phyloP scores from a whole-genome alignment of 2,113 vertebrate genomes.

The Ictalurus furcatus region DNA sequence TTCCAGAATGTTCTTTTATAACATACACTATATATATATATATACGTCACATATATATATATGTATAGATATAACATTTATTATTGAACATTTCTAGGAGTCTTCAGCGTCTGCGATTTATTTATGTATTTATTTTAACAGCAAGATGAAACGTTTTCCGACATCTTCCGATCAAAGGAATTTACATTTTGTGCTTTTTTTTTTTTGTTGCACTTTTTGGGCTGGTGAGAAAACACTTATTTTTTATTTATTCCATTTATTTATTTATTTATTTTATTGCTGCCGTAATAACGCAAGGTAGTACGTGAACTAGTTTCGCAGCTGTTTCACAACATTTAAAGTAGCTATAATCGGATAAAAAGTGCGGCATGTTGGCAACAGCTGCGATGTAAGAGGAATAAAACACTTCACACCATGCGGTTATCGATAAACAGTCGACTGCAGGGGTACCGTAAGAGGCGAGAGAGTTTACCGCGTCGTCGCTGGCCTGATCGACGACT shows the following conservation, averaged over 20 bases:
- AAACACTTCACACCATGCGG: not conserved
- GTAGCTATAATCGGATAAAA: not conserved
- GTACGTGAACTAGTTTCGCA: not conserved
- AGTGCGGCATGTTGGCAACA: not conserved
- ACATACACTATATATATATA: not conserved
- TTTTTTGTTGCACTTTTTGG: too few species aligned
- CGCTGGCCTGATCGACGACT: not conserved
- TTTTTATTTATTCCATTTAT: too few species aligned
- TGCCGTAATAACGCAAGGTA: not conserved
- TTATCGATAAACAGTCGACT: not conserved
- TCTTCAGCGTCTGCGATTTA: too few species aligned
- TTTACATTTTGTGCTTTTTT: too few species aligned
- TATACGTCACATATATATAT: too few species aligned
- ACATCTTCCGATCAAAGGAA: too few species aligned
- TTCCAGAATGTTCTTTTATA: not conserved
- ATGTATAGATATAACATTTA: not conserved
- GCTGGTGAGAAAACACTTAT: too few species aligned
- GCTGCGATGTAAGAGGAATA: not conserved
- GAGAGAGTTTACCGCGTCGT: not conserved
- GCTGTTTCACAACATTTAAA: not conserved
- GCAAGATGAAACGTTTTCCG: too few species aligned
- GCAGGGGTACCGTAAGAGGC: not conserved
- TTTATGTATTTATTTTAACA: too few species aligned
- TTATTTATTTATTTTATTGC: too few species aligned
- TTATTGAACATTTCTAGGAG: not conserved